These are phyloP conservation scores for Synchiropus splendidus DNA, from an alignment of 2,113 vertebrate species.

Conservation along the genomic window DNA sequence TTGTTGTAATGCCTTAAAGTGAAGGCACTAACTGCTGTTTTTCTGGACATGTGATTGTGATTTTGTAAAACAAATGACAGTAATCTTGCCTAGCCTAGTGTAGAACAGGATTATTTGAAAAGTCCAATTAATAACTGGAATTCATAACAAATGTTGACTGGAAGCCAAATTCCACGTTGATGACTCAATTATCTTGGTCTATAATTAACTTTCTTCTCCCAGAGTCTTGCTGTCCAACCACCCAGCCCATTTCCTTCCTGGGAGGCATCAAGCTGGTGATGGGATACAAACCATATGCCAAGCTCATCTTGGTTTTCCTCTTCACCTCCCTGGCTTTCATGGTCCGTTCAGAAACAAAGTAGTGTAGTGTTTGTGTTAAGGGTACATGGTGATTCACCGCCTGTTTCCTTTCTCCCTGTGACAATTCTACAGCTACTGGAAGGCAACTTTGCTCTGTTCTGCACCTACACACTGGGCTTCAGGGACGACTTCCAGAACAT, in stretches of 20 bases:
- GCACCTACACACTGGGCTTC: constrained; percentile 86
- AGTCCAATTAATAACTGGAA: no score
- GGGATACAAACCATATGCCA: constrained; percentile 83
- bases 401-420: constrained; percentile 7
- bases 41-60: no score
- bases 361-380: no score
- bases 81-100: no score
- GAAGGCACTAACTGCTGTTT: no score
- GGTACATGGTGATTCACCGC: no score
- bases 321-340: constrained; percentile 93
- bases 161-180: no score
- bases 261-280: constrained; percentile 83
- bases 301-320: constrained; percentile 86
- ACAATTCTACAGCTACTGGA: constrained; percentile 81
- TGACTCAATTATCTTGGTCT: no score
- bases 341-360: constrained; percentile 62
- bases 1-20: no score
- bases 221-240: constrained; percentile 68
- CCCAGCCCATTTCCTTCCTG: constrained; percentile 74
- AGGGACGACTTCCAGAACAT: constrained; percentile 92
- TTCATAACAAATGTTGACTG: no score
- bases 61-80: no score
- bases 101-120: no score
- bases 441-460: constrained; percentile 94
- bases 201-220: constrained; percentile 5